Evolutionary conservation across 2,113 vertebrate species (phyloP).

Genomic region (Probosciger aterrimus): DNA sequence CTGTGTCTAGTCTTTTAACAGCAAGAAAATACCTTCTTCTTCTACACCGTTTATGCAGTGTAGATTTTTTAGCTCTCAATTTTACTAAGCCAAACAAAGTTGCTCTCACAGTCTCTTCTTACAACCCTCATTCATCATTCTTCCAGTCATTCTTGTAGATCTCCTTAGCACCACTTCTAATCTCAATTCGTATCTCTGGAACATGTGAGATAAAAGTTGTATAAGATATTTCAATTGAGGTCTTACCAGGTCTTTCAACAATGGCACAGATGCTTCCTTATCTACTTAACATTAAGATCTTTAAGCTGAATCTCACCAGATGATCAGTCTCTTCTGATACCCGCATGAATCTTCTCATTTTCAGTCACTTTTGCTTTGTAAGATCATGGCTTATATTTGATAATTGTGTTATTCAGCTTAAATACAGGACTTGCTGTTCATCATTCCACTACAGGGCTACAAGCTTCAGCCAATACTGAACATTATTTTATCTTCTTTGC

Average conservation of each 20-base stretch:
- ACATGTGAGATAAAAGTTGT: rapidly evolving
- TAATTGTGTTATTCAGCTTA: neutral
- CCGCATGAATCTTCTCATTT: neutral
- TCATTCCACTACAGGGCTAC: neutral
- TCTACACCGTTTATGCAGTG: neutral
- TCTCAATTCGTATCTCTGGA: neutral
- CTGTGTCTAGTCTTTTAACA: neutral
- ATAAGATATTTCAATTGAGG: neutral
- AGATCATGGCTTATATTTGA: neutral
- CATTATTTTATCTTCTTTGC: neutral
- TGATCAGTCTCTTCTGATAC: neutral
- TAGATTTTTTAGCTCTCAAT: neutral
- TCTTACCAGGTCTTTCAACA: neutral
- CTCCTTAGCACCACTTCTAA: neutral
- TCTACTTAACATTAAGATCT: neutral
- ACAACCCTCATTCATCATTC: neutral
- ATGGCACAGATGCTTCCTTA: neutral
- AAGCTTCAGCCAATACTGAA: neutral
- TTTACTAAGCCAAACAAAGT: neutral
- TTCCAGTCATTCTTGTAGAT: neutral
- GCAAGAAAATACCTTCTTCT: neutral
- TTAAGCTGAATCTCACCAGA: neutral
- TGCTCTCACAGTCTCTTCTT: neutral
- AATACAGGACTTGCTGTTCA: neutral
- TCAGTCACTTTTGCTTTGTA: neutral